Percentiles rank a stretch among this genome's conserved stretches.
phyloP scores from a whole-genome alignment of 2,797 vertebrate genomes.

The Karalla daura region DNA sequence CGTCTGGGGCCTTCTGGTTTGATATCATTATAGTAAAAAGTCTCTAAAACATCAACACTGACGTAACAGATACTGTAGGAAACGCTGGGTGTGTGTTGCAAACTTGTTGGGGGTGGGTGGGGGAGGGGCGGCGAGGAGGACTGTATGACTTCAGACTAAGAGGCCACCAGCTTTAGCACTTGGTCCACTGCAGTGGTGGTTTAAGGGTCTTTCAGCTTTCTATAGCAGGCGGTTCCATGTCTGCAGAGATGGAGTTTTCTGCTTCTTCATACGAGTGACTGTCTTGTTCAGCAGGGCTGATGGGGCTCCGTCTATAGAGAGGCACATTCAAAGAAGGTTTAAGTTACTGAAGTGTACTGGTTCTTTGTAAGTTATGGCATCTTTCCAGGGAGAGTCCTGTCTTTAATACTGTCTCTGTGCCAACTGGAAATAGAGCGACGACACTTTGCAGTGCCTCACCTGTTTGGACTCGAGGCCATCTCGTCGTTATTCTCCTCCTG shows the following conservation, averaged over 20 bases:
- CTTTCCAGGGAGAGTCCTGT: neutral
- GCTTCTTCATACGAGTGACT: conserved; percentile 68
- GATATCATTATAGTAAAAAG: conserved; percentile 67
- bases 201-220: conserved; percentile 79
- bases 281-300: conserved; percentile 71
- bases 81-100: conserved; percentile 44
- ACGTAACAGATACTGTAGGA: conserved; percentile 62
- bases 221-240: conserved; percentile 68
- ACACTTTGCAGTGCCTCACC: conserved; percentile 56
- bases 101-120: conserved; percentile 32
- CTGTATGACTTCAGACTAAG: conserved; percentile 51
- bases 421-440: neutral
- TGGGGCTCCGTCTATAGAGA: conserved; percentile 67
- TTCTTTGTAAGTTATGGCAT: neutral
- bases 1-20: conserved; percentile 53
- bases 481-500: conserved; percentile 74
- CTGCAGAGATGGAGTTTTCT: conserved; percentile 70
- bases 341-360: too few species aligned
- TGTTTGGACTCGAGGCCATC: conserved; percentile 74
- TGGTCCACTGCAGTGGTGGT: conserved; percentile 69
- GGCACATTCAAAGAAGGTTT: conserved; percentile 4
- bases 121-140: conserved; percentile 35
- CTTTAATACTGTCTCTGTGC: neutral
- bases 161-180: conserved; percentile 73
- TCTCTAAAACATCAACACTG: conserved; percentile 62